Conservation (phyloP, 2,888 invertebrate genomes). For the Lasioglossum villosulum region DNA sequence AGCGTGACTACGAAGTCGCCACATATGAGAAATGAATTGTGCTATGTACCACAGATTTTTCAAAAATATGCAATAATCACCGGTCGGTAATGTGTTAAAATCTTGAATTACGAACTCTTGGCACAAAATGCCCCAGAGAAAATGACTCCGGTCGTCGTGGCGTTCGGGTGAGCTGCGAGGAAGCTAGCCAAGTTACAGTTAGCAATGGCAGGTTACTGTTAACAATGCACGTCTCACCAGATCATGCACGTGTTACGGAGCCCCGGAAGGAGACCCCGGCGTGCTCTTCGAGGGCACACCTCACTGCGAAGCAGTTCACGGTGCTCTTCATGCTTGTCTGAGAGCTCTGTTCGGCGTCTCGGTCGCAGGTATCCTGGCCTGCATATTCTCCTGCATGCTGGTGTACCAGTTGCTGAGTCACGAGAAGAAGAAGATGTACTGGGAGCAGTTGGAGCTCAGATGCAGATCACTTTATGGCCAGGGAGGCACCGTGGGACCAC, state of each 20-base stretch:
- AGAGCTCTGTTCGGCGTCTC: constrained; percentile 96
- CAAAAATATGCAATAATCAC: no score
- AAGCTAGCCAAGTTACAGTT: not conserved
- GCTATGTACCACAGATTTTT: no score
- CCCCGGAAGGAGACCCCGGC: constrained; percentile 79
- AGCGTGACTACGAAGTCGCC: not conserved
- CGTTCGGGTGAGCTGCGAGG: not conserved
- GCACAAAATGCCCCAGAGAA: not conserved
- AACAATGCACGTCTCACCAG: constrained; percentile 69
- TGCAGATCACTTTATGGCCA: constrained; percentile 92
- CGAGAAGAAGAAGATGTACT: constrained; percentile 97
- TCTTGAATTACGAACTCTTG: not conserved
- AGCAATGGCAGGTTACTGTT: not conserved
- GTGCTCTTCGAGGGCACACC: constrained; percentile 94
- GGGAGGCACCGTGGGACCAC: constrained; percentile 84
- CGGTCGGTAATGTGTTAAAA: no score
- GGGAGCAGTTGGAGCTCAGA: constrained; percentile 94
- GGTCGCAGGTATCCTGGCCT: constrained; percentile 94
- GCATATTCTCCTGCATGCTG: constrained; percentile 96
- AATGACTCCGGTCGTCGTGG: not conserved
- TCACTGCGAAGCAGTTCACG: constrained; percentile 96
- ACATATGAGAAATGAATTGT: not conserved
- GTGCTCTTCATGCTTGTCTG: constrained; percentile 94
- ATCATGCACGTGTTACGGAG: constrained; percentile 85
- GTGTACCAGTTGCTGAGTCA: constrained; percentile 95